Evolutionary conservation across 2,113 vertebrate species (phyloP), one percentile per base, ranked within the genome.

Genomic region (Myanophis thanlyinensis): DNA sequence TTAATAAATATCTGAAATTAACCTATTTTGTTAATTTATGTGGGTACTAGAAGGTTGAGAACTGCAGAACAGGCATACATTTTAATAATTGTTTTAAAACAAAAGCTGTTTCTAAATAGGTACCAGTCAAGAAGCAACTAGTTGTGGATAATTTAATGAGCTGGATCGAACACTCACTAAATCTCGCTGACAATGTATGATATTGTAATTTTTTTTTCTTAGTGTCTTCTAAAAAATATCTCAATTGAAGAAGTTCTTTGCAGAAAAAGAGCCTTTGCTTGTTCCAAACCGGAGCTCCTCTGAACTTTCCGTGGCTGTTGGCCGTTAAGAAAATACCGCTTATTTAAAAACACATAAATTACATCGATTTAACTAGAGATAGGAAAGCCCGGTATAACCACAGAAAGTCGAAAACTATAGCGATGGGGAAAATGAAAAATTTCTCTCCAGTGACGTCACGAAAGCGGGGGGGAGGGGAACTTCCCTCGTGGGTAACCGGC

Each of bases 1-100:
- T 98, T 98, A 98, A 98, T 98, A 98, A 98, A 98, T 95, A 27
- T 91, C 46, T 47, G 94, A 95, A 44, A 87, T 95, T 92, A 93
- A 27, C 3, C 49, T 91, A 48, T 7, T 93, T 91, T 96, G 94
- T 93, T 44, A 95, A 91, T 80, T 80, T 85, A 67, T 92, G 44
- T 95, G 27, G 88, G 4, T 96, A 92, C 54, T 40, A 0, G 5
- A 85, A 89, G 27, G 51, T 20, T 30, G 51, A 88, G 22, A 53
- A 20, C 18, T n/a, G 22, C 22, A 88, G 18, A 40, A 88, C 12
- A 35, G 23, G 40, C 53, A 3, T 8, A 51, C 20, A 20, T 5
- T 23, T 94, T 53, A 35, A 49, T 52, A 10, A 0, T 1, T 6
- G 15, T 20, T 46, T 62, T 13, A 80, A n/a, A 88, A 40, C 49